A percentile compares a stretch with the other conserved stretches of the same genome.
phyloP scores from a whole-genome alignment of 2,888 invertebrate species.

The Tanytarsus gracilentus region DNA sequence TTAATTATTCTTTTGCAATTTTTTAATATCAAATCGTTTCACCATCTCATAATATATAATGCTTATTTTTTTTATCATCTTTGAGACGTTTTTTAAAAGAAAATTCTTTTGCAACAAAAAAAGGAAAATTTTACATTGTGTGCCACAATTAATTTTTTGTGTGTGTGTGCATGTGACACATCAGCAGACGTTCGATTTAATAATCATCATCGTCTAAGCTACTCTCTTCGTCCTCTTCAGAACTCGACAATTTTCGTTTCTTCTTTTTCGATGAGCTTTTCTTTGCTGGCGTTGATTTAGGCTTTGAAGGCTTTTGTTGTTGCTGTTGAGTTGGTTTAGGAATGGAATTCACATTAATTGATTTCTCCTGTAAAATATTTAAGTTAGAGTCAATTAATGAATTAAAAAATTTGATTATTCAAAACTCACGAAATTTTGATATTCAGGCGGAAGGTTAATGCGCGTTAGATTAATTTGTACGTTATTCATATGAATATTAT shows the following conservation, averaged over 20 bases:
- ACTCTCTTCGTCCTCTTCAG: constrained; percentile 52
- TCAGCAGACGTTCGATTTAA: constrained; percentile 23
- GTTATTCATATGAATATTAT: constrained; percentile 22
- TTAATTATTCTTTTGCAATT: neutral
- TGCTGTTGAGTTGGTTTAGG: constrained; percentile 31
- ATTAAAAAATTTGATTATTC: neutral
- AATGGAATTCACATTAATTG: constrained; percentile 27
- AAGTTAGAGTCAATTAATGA: neutral
- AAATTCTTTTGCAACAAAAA: neutral
- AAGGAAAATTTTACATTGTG: neutral
- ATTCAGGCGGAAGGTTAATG: constrained; percentile 7
- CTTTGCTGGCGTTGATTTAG: constrained; percentile 34
- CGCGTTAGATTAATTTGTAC: constrained; percentile 21
- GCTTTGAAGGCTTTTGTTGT: constrained; percentile 33
- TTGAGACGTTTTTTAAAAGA: neutral
- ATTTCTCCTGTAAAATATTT: constrained; percentile 15
- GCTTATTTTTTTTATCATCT: neutral
- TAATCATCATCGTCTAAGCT: constrained; percentile 55
- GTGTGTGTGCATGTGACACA: neutral
- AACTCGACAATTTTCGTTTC: constrained; percentile 47
- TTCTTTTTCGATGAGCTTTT: constrained; percentile 43
- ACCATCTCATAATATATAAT: neutral
- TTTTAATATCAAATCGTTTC: constrained; percentile 13
- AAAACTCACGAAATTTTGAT: constrained; percentile 19
- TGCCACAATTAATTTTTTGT: neutral